Conservation (phyloP, 2,797 vertebrate genomes). For the Semaprochilodus insignis region DNA sequence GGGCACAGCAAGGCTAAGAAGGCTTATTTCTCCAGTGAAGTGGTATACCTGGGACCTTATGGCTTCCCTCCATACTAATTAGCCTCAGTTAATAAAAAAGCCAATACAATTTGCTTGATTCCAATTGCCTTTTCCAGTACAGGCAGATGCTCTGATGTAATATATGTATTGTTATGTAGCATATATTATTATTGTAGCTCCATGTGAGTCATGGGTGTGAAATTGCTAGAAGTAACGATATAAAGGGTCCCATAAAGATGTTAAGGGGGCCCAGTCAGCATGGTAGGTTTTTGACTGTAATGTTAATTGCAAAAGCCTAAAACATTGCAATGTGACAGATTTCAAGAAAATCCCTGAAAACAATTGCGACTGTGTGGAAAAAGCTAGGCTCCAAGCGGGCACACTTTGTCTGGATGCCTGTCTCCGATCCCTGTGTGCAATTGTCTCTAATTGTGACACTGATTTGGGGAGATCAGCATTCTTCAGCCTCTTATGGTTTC, state of each 20-base stretch:
- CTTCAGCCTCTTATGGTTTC: constrained; percentile 79
- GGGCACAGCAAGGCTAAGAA: too few species aligned
- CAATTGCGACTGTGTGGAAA: constrained; percentile 11
- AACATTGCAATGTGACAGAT: background rate
- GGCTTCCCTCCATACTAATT: too few species aligned
- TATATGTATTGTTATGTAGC: too few species aligned
- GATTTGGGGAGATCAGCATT: constrained; percentile 79
- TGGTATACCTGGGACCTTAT: too few species aligned
- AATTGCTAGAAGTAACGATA: background rate
- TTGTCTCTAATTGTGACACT: constrained; percentile 81
- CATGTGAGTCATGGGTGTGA: background rate
- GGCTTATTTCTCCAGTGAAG: too few species aligned
- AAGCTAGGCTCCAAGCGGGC: constrained; percentile 64
- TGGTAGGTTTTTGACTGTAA: background rate
- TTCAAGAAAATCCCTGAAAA: background rate
- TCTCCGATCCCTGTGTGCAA: constrained; percentile 69
- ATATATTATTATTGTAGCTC: too few species aligned
- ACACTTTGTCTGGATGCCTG: constrained; percentile 65
- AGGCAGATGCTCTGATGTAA: too few species aligned
- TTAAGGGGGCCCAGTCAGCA: background rate
- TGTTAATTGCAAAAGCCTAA: background rate
- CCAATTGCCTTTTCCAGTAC: too few species aligned
- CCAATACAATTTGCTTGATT: too few species aligned
- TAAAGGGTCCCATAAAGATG: background rate
- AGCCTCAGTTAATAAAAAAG: too few species aligned